Conservation (phyloP, 2,888 invertebrate species). For the Coelinius sp. region DNA sequence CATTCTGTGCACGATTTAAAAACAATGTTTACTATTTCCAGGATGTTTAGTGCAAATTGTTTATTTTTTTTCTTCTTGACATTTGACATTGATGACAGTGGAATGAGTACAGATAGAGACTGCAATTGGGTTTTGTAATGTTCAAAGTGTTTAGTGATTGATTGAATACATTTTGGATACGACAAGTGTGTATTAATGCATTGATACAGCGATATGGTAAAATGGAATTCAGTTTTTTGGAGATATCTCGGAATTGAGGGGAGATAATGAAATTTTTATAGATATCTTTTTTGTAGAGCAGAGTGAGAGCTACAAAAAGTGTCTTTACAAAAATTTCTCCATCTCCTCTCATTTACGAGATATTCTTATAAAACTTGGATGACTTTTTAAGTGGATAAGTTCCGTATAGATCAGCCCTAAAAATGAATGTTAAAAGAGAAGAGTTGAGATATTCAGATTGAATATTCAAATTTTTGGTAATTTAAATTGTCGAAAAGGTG, state of each 20-base stretch:
- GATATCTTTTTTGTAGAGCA: too few species aligned
- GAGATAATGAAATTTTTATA: too few species aligned
- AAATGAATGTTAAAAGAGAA: too few species aligned
- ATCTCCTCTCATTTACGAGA: too few species aligned
- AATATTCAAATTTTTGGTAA: background rate
- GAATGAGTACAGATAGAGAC: too few species aligned
- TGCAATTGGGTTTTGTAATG: background rate
- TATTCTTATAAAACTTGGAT: too few species aligned
- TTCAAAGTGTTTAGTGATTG: background rate
- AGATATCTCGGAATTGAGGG: too few species aligned
- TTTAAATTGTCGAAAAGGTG: background rate
- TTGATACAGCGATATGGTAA: background rate
- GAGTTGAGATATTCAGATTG: background rate
- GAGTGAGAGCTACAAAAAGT: too few species aligned
- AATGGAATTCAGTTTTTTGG: too few species aligned
- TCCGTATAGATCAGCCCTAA: too few species aligned
- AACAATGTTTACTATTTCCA: background rate
- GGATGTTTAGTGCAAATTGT: background rate
- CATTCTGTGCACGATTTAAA: constrained; percentile 20
- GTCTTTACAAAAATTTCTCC: too few species aligned
- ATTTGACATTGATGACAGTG: background rate
- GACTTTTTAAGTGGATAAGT: too few species aligned
- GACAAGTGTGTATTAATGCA: background rate
- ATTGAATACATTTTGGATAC: background rate
- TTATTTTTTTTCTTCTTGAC: background rate